A percentile compares a stretch with the other conserved stretches of the same genome.
Conservation (phyloP, 2,888 invertebrate genomes). For the Acanthoscelides obtectus region DNA sequence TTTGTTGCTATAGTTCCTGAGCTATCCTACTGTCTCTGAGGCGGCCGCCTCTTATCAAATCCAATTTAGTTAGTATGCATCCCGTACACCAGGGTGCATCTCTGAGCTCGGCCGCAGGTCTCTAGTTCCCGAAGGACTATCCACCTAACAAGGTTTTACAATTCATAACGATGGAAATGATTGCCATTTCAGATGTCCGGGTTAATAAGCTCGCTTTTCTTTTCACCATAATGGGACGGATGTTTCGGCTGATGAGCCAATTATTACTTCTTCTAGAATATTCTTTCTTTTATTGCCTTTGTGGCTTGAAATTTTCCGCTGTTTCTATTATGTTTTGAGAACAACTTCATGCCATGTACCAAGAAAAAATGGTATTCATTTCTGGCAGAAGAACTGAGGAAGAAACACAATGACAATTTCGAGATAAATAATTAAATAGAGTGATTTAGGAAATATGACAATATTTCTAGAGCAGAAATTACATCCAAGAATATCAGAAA, state of each 20-base stretch:
- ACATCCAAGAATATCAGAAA: too few relatives aligned
- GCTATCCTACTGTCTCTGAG: not conserved
- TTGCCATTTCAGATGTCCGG: conserved; percentile 2
- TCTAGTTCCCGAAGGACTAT: conserved; percentile 19
- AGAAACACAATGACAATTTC: too few relatives aligned
- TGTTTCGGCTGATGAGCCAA: not conserved
- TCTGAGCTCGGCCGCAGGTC: not conserved
- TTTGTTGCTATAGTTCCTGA: not conserved
- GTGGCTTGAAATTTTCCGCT: not conserved
- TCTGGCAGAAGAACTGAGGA: not conserved
- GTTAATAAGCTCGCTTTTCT: not conserved
- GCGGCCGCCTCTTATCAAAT: conserved; percentile 15
- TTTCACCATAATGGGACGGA: not conserved
- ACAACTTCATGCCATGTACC: not conserved
- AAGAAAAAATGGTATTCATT: not conserved
- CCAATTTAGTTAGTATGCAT: conserved; percentile 23
- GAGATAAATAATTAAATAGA: too few relatives aligned
- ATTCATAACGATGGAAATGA: conserved; percentile 21
- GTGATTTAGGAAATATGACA: too few relatives aligned
- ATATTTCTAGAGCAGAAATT: too few relatives aligned
- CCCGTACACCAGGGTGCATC: conserved; percentile 4
- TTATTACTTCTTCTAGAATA: not conserved
- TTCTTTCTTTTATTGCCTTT: not conserved
- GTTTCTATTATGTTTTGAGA: not conserved
- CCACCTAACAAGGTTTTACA: conserved; percentile 23